Percentiles rank a stretch among this genome's conserved stretches.
These are phyloP conservation scores for Periophthalmodon schlosseri DNA, from an alignment of 2,113 vertebrate species.

Conservation along the genomic window DNA sequence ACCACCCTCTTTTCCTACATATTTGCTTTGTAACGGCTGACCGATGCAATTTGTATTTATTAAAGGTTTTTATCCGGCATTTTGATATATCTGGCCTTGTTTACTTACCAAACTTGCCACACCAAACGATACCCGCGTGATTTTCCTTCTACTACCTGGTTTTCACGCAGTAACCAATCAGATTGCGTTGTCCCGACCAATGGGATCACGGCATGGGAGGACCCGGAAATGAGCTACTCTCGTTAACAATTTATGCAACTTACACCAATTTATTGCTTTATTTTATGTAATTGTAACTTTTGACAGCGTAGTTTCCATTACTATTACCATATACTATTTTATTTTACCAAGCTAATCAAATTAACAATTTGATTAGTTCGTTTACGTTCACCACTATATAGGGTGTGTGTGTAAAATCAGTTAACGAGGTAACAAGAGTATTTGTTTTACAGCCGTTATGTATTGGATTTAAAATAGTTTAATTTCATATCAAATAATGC, in stretches of 20 bases:
- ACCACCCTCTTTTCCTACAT: background rate
- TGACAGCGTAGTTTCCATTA: background rate
- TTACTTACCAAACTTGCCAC: conserved; percentile 20
- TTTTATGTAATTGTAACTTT: background rate
- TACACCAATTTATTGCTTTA: no score
- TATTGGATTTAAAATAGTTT: background rate
- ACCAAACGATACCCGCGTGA: rapidly evolving
- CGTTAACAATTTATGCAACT: background rate
- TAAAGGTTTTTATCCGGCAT: no score
- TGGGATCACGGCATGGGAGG: conserved; percentile 5
- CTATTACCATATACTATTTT: no score
- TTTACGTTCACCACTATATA: no score
- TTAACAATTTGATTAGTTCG: no score
- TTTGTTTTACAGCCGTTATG: no score
- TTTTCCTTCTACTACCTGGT: conserved; percentile 31
- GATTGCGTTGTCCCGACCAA: conserved; percentile 28
- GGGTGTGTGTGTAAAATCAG: no score
- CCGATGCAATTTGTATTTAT: background rate
- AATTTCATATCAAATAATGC: background rate
- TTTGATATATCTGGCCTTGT: background rate
- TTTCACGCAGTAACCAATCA: conserved; percentile 50
- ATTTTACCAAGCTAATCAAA: no score
- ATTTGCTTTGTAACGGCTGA: background rate
- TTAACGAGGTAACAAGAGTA: no score
- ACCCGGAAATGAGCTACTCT: conserved; percentile 1